Conservation (phyloP, 2,888 invertebrate genomes). For the Drosophila limbata region DNA sequence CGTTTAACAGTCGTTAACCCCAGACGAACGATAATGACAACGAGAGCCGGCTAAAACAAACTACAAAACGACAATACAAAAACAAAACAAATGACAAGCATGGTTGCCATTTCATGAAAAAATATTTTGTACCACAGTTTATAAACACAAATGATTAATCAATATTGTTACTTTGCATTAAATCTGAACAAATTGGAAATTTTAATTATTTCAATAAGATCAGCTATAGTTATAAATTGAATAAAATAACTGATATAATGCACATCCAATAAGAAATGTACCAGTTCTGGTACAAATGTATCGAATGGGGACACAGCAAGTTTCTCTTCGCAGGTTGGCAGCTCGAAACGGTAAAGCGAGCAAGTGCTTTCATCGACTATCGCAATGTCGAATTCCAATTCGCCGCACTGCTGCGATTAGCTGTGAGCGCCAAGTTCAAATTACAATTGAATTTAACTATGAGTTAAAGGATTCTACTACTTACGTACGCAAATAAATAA, state of each 20-base stretch:
- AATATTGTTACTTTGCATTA: no score
- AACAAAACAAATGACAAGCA: conserved; percentile 47
- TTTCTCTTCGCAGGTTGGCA: conserved; percentile 36
- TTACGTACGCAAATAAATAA: not conserved
- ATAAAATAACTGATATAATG: not conserved
- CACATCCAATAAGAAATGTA: not conserved
- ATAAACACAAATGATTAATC: no score
- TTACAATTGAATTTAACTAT: not conserved
- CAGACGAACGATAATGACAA: conserved; percentile 20
- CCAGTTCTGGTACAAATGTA: not conserved
- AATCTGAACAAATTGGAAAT: no score
- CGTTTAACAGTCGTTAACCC: conserved; percentile 19
- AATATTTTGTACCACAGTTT: not conserved
- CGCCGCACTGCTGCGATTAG: conserved; percentile 12
- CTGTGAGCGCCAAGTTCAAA: not conserved
- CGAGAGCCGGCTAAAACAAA: conserved; percentile 41
- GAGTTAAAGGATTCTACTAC: no score
- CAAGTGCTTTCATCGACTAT: conserved; percentile 7
- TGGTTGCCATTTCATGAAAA: not conserved
- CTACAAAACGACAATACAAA: conserved; percentile 32
- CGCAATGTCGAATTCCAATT: not conserved
- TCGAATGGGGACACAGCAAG: not conserved
- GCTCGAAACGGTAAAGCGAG: not conserved
- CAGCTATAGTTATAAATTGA: no score
- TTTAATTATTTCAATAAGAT: no score